Evolutionary conservation across 2,797 vertebrate species (phyloP).

Genomic region (Clarias platycephalus): DNA sequence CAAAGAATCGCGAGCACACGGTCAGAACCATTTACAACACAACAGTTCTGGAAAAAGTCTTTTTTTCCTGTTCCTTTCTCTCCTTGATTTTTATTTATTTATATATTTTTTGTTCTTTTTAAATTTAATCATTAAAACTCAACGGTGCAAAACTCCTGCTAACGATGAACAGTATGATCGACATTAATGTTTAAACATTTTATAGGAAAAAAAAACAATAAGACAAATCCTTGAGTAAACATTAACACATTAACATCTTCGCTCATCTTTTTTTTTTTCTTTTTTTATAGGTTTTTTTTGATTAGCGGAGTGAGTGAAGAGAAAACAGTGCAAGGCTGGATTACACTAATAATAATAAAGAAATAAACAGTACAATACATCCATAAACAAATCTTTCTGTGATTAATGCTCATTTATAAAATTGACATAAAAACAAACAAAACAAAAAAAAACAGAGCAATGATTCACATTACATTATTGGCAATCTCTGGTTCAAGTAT

Average conservation of each 20-base stretch:
- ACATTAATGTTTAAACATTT: slow-evolving; percentile 75
- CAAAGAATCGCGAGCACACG: neutral
- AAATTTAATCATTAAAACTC: slow-evolving; percentile 69
- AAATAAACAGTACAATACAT: slow-evolving; percentile 63
- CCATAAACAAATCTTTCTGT: slow-evolving; percentile 53
- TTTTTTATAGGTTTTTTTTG: slow-evolving; percentile 65
- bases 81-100: slow-evolving; percentile 62
- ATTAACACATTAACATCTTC: slow-evolving; percentile 94
- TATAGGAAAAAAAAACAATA: slow-evolving; percentile 69
- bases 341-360: slow-evolving; percentile 72
- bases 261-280: slow-evolving; percentile 71
- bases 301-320: slow-evolving; percentile 85
- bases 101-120: slow-evolving; percentile 65
- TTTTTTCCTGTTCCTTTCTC: slow-evolving; percentile 59
- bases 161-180: slow-evolving; percentile 92
- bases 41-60: slow-evolving; percentile 62
- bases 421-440: slow-evolving; percentile 60
- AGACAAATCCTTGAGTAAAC: slow-evolving; percentile 99
- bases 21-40: neutral
- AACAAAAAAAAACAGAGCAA: slow-evolving; percentile 71
- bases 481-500: slow-evolving; percentile 96
- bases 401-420: slow-evolving; percentile 62
- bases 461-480: slow-evolving; percentile 93
- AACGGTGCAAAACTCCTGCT: slow-evolving; percentile 88
- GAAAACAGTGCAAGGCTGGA: slow-evolving; percentile 96